These are phyloP conservation scores for Pimephales promelas DNA, from an alignment of 2,113 vertebrate species.

Conservation along the genomic window DNA sequence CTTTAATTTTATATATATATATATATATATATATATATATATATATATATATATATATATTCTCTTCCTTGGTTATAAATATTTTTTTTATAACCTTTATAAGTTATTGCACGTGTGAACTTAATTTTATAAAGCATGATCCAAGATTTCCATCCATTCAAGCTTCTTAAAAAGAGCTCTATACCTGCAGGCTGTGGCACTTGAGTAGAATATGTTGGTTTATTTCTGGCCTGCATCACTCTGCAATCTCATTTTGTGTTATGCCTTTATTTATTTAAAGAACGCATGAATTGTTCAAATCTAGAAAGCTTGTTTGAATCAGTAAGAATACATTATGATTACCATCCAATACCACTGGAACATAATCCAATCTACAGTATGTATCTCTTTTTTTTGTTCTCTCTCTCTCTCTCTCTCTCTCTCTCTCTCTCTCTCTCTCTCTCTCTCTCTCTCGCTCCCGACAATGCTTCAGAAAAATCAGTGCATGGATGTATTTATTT, in stretches of 20 bases:
- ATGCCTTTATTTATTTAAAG: not conserved
- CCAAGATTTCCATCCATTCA: not conserved
- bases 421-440: constrained; percentile 7
- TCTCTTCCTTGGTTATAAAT: no score
- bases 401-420: not conserved
- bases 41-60: no score
- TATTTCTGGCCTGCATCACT: not conserved
- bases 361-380: not conserved
- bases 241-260: not conserved
- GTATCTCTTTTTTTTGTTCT: not conserved
- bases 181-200: not conserved
- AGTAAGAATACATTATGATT: constrained; percentile 9
- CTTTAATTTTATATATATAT: no score
- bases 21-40: no score
- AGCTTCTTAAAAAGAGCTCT: not conserved
- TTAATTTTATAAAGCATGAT: not conserved
- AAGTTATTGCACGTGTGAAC: not conserved
- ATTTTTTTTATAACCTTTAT: no score
- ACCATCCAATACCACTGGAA: constrained; percentile 8
- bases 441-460: not conserved
- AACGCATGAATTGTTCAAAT: not conserved
- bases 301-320: not conserved
- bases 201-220: not conserved
- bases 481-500: constrained; percentile 65
- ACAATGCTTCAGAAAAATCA: constrained; percentile 47